Base-by-base conservation (phyloP, 37 sponge, comb jelly and placozoan genomes). In the Agelas oroides region DNA sequence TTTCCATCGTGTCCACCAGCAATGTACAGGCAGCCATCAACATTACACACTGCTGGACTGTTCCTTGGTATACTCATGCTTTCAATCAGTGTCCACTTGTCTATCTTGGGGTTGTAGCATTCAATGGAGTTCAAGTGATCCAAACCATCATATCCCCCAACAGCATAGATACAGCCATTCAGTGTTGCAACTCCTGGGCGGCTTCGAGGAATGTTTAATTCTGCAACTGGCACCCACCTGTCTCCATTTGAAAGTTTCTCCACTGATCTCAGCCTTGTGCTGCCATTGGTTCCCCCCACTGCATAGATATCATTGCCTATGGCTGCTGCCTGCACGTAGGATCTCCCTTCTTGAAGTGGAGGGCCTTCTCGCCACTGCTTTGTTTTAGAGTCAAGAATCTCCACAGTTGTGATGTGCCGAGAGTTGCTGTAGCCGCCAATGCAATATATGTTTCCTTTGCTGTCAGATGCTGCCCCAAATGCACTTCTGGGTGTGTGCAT, bases 1-100 rank as follows among this genome's bases (percentile, higher is more conserved):
- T 70, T 76, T 20, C 86, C 86, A 53, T 76, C 59, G 46, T 86
- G 60, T 3, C 86, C 86, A n/a, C 86, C 86, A 70, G 70, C 68
- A 32, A 76, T 70, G 5, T 70, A 55, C 31, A 86, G 53, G 1
- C 61, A 24, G 12, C 46, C 59, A 2, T 53, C 70, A 19, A 32
- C 34, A 14, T 17, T 66, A 24, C 70, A 60, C 23, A 76, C 46
- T 23, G 71, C 78, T 0, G 86, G 86, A 34, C 86, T 86, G 59
- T 86, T 86, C 24, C 86, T 46, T 5, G 77, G 86, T 27, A 33
- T 31, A 25, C 40, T 37, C 86, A 86, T 77, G 57, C 46, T n/a
- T 21, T 64, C 84, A 17, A 77, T 32, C 54, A 86, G 55, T 11
- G 32, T 55, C 86, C 86, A 86, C 18, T 18, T 27, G 63, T 86